These are phyloP conservation scores for Scaptomyza flava DNA, from an alignment of 2,888 invertebrate species.

Conservation along the genomic window DNA sequence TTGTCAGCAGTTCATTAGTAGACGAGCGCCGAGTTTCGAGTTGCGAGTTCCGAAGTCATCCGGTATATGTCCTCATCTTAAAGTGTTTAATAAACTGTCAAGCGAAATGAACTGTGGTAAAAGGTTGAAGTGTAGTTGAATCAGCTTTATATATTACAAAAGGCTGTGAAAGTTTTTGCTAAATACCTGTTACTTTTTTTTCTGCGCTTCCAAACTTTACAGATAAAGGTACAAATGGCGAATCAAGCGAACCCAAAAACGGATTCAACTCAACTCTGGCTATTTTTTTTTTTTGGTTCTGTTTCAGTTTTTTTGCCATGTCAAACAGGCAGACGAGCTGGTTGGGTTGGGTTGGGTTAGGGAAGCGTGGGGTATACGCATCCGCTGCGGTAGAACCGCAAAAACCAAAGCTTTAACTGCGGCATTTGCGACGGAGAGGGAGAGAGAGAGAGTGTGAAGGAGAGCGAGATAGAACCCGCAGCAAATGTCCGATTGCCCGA, in stretches of 20 bases:
- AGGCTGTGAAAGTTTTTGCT: not conserved
- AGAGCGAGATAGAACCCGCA: constrained; percentile 1
- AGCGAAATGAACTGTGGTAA: constrained; percentile 16
- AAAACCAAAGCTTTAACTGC: constrained; percentile 81
- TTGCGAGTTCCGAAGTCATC: constrained; percentile 10
- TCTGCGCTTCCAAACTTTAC: not conserved
- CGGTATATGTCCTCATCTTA: constrained; percentile 32
- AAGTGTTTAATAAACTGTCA: constrained; percentile 65
- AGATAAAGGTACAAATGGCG: constrained; percentile 2
- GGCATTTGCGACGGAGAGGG: constrained; percentile 51
- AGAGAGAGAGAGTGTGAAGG: not conserved
- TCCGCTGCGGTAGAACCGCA: constrained; percentile 78
- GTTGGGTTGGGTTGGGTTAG: no score
- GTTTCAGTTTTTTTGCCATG: constrained; percentile 2
- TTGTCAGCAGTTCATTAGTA: constrained; percentile 77
- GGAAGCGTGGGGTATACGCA: constrained; percentile 35
- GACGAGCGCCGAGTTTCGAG: constrained; percentile 34
- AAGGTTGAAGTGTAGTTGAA: not conserved
- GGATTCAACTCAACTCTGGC: constrained; percentile 1
- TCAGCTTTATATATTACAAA: constrained; percentile 3
- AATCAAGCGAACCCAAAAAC: constrained; percentile 1
- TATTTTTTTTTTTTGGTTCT: not conserved
- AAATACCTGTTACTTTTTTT: constrained; percentile 5
- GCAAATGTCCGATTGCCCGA: constrained; percentile 16
- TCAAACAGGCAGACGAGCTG: not conserved